Evolutionary conservation across 2,888 invertebrate species (phyloP), one percentile per base, ranked within the genome.

Genomic region (Rhagophthalmus giganteus): DNA sequence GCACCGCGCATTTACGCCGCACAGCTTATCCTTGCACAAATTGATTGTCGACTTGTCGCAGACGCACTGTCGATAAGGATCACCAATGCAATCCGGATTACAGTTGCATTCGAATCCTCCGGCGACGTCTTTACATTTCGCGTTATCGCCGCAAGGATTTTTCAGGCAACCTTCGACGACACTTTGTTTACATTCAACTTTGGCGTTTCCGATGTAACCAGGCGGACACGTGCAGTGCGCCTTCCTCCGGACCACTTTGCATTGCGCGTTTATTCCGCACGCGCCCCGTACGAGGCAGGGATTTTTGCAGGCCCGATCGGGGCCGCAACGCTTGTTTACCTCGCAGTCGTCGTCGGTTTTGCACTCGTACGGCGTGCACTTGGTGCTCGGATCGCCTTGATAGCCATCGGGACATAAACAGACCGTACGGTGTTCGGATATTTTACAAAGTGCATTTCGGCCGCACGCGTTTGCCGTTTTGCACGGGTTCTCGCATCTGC

Each of bases 351-450:
- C 79, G 68, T 90, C 85, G 35, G 78, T 77, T 42, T 82, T 78
- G 63, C 94, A 94, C 75, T 91, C 90, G 57, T 88, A 85, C 55
- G 86, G 81, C 54, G 82, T 81, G 64, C 92, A 92, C 65, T 84
- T 82, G 57, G 81, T 83, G 48, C 81, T 82, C 0, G 92, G 90
- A 68, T 92, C 89, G 0, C 91, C 91, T 59, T 87, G 87, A 67
- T 81, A 90, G 9, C 93, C 91, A 66, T 90, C 89, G 0, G 91
- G 90, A 68, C 94, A 94, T 49, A 90, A 81, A 69, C 94, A 94
- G 2, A 94, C 81, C 31, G 90, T 86, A 28, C 88, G 81, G 72
- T 93, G 94, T 59, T 88, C 86, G 1, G 86, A 84, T 0, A 89
- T 84, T 56, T 84, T 81, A 68, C 94, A 94, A 1, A 88, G 68